Conservation (phyloP, 2,113 vertebrate species). For the Mugil cephalus region DNA sequence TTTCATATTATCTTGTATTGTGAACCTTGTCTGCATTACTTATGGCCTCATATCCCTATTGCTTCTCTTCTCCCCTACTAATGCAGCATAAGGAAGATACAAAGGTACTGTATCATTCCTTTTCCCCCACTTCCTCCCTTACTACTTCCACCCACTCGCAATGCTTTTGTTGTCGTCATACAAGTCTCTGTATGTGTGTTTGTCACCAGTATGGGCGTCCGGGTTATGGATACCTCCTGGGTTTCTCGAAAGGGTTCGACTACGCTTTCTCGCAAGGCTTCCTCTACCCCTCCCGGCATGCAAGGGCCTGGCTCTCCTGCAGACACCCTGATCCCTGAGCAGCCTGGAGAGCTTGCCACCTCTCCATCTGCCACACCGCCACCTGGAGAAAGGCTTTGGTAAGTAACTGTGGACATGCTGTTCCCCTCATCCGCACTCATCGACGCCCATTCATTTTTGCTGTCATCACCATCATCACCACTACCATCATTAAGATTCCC, state of each 20-base stretch:
- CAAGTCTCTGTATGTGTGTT: conserved; percentile 28
- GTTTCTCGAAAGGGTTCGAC: conserved; percentile 95
- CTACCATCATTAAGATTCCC: conserved; percentile 35
- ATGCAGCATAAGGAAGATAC: conserved; percentile 99
- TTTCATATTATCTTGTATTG: conserved; percentile 26
- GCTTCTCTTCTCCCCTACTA: conserved; percentile 84
- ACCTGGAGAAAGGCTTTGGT: conserved; percentile 89
- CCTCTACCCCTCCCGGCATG: conserved; percentile 89
- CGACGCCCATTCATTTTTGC: conserved; percentile 29
- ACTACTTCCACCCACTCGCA: neutral
- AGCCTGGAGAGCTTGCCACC: conserved; percentile 83
- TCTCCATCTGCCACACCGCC: conserved; percentile 87
- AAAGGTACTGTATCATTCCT: conserved; percentile 91
- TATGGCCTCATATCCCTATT: conserved; percentile 73
- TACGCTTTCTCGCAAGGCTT: conserved; percentile 85
- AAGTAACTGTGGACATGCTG: conserved; percentile 72
- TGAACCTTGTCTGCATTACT: conserved; percentile 53
- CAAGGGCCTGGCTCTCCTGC: conserved; percentile 89
- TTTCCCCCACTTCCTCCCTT: conserved; percentile 38
- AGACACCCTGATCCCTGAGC: conserved; percentile 91
- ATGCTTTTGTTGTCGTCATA: neutral
- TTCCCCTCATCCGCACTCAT: neutral
- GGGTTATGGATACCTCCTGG: conserved; percentile 99
- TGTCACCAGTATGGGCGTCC: conserved; percentile 93
- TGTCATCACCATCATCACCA: conserved; percentile 44